phyloP scores from a whole-genome alignment of 2,113 vertebrate genomes.

The Nerophis lumbriciformis region DNA sequence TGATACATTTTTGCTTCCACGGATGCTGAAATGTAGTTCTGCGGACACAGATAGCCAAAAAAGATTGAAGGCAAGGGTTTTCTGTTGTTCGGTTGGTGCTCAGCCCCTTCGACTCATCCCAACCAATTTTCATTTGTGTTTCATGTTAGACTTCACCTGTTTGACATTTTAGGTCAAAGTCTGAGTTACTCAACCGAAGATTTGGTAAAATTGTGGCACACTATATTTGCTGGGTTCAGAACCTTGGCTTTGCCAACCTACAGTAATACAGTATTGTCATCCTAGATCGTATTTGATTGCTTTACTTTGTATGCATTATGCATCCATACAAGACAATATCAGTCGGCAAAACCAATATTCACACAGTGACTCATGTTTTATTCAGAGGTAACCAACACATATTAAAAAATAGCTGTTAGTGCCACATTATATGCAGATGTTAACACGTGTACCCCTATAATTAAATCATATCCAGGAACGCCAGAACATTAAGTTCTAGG shows the following conservation, averaged over 20 bases:
- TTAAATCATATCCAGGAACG: constrained; percentile 12
- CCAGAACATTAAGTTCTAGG: background rate
- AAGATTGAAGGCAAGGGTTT: too few relatives aligned
- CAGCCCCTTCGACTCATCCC: too few relatives aligned
- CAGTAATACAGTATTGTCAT: background rate
- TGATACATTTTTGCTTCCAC: too few relatives aligned
- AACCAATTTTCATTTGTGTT: too few relatives aligned
- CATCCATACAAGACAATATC: constrained; percentile 19
- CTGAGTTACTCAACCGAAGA: too few relatives aligned
- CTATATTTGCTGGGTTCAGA: background rate
- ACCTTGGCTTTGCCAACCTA: background rate
- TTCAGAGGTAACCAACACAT: constrained; percentile 20
- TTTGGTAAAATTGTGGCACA: background rate
- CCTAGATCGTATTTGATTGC: constrained; percentile 7
- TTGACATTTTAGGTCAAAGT: too few relatives aligned
- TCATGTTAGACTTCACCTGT: too few relatives aligned
- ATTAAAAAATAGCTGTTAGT: constrained; percentile 24
- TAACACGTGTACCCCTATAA: constrained; percentile 20
- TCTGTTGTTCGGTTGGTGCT: too few relatives aligned
- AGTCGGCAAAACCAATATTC: constrained; percentile 27
- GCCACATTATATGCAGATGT: constrained; percentile 17
- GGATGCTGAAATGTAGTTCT: too few relatives aligned
- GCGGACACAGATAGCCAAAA: too few relatives aligned
- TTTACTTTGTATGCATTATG: constrained; percentile 6
- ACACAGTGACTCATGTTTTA: constrained; percentile 29